Evolutionary conservation across 37 sponge, comb jelly and placozoan species (phyloP).

Genomic region (Theonella swinhoei): DNA sequence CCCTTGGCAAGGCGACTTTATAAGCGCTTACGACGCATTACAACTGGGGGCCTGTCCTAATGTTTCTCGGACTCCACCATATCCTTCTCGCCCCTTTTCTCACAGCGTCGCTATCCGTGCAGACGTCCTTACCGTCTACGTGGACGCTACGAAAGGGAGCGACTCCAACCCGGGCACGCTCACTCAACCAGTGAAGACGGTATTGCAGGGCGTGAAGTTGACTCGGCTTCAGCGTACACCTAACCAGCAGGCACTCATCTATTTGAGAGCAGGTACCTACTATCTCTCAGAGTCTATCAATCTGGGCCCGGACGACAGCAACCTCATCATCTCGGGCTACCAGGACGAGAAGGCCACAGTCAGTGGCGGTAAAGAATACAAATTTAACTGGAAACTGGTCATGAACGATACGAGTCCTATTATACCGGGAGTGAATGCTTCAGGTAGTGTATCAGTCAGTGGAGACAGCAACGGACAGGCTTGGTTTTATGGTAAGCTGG

Average conservation of each 20-base stretch:
- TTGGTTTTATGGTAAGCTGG: constrained; percentile 14
- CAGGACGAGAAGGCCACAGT: constrained; percentile 25
- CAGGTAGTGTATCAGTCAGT: neutral
- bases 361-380: constrained; percentile 57
- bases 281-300: constrained; percentile 47
- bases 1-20: constrained; percentile 38
- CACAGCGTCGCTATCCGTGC: neutral
- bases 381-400: constrained; percentile 35
- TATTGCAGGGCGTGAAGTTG: constrained; percentile 30
- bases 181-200: constrained; percentile 41
- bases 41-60: constrained; percentile 48
- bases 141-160: constrained; percentile 36
- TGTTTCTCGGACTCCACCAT: too few relatives aligned
- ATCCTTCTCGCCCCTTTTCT: neutral
- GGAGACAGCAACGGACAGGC: constrained; percentile 12
- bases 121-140: constrained; percentile 9
- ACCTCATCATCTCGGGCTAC: constrained; percentile 32
- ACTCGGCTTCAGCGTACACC: neutral
- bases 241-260: constrained; percentile 1
- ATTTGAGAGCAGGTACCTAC: constrained; percentile 49
- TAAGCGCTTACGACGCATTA: constrained; percentile 56
- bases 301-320: constrained; percentile 51
- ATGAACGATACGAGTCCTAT: constrained; percentile 28
- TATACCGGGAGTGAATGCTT: constrained; percentile 8
- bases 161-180: constrained; percentile 69